A percentile compares a stretch with the other conserved stretches of the same genome.
phyloP scores from a whole-genome alignment of 1,140 invertebrate species.

The Macrocentrus cingulum region DNA sequence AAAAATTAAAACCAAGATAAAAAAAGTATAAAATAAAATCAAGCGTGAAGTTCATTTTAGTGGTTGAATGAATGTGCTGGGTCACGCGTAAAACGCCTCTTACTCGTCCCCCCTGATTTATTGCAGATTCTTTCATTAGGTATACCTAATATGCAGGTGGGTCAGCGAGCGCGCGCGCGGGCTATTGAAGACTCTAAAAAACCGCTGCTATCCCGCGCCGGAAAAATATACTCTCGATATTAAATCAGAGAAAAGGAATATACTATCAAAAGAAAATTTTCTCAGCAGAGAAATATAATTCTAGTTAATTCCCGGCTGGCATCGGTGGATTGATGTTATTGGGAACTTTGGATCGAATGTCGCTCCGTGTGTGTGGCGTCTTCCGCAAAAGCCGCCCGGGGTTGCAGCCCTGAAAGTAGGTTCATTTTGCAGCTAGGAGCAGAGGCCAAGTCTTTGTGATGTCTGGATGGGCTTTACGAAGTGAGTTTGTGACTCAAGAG shows the following conservation, averaged over 20 bases:
- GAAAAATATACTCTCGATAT: background rate
- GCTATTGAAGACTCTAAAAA: slow-evolving; percentile 17
- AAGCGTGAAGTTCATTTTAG: background rate
- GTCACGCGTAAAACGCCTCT: slow-evolving; percentile 32
- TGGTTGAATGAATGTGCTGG: slow-evolving; percentile 29
- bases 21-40: background rate
- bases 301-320: no score
- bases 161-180: slow-evolving; percentile 19
- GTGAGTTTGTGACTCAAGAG: slow-evolving; percentile 17
- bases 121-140: slow-evolving; percentile 33
- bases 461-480: slow-evolving; percentile 16
- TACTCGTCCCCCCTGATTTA: slow-evolving; percentile 35
- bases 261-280: no score
- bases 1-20: slow-evolving; percentile 3
- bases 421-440: no score
- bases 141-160: slow-evolving; percentile 34
- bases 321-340: no score
- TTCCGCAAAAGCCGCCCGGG: background rate
- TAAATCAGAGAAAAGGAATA: background rate
- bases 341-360: no score
- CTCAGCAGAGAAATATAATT: no score
- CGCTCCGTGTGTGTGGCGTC: no score
- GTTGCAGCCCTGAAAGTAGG: background rate
- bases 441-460: slow-evolving; percentile 13
- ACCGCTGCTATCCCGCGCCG: no score